Conservation (phyloP, 2,888 invertebrate genomes). For the Limulus polyphemus region DNA sequence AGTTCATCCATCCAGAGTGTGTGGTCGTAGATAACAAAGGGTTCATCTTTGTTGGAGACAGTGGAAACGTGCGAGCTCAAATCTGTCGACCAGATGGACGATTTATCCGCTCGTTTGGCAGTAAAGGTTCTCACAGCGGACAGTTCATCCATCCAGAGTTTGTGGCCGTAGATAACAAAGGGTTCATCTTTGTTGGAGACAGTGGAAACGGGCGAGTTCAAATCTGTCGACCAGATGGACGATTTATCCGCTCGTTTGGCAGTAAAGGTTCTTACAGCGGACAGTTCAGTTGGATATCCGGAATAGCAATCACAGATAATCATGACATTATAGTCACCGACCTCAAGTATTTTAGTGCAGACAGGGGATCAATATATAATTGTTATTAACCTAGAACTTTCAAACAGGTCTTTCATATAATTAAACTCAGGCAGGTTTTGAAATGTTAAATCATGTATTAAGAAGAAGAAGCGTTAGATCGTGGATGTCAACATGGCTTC, state of each 20-base stretch:
- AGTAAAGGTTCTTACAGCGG: constrained; percentile 6
- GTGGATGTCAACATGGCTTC: too few relatives aligned
- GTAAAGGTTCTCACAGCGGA: constrained; percentile 5
- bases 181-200: constrained; percentile 63
- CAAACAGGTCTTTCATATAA: too few relatives aligned
- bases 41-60: constrained; percentile 63
- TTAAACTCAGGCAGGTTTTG: too few relatives aligned
- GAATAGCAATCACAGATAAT: constrained; percentile 48
- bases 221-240: constrained; percentile 57
- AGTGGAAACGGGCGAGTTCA: constrained; percentile 63
- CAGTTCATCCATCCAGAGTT: constrained; percentile 63
- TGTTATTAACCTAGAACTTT: too few relatives aligned
- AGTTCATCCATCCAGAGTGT: constrained; percentile 60
- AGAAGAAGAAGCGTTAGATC: too few relatives aligned
- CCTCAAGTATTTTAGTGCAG: constrained; percentile 12
- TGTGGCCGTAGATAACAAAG: constrained; percentile 54
- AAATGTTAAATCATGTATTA: too few relatives aligned
- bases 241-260: constrained; percentile 53
- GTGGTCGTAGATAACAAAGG: constrained; percentile 57
- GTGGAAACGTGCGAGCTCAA: constrained; percentile 61
- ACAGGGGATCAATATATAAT: neutral
- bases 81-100: constrained; percentile 58
- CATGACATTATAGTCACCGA: constrained; percentile 46
- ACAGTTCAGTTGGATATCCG: constrained; percentile 55
- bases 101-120: constrained; percentile 52